phyloP scores from a whole-genome alignment of 2,888 invertebrate species.

The Gymnocheta viridis region DNA sequence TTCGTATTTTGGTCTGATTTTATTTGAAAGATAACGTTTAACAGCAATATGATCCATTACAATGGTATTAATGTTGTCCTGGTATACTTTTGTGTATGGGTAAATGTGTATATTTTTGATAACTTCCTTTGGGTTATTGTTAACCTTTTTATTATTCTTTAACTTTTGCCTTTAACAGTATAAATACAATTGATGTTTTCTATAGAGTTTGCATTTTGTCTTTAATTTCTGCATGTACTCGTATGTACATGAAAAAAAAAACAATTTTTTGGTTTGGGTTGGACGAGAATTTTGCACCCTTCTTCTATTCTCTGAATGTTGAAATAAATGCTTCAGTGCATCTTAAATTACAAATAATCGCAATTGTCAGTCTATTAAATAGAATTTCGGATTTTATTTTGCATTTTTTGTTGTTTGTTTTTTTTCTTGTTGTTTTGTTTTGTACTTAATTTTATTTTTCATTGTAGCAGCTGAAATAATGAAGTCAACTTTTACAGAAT shows the following conservation, averaged over 20 bases:
- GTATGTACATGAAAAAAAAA: too few species aligned
- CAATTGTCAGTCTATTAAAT: constrained; percentile 73
- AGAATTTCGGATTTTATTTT: constrained; percentile 55
- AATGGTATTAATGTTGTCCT: constrained; percentile 11
- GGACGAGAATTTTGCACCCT: constrained; percentile 40
- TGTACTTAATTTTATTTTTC: constrained; percentile 39
- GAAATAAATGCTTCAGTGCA: constrained; percentile 78
- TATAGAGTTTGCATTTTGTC: constrained; percentile 20
- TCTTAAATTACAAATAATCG: constrained; percentile 81
- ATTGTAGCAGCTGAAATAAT: constrained; percentile 79
- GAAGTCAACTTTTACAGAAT: constrained; percentile 71
- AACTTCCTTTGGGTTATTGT: constrained; percentile 52
- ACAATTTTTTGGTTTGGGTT: constrained; percentile 23
- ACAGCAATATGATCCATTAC: constrained; percentile 69
- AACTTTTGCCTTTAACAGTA: constrained; percentile 68
- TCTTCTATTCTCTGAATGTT: constrained; percentile 66
- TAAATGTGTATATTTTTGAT: constrained; percentile 6
- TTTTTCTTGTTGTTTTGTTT: constrained; percentile 14
- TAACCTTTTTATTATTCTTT: constrained; percentile 65
- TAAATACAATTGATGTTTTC: constrained; percentile 62
- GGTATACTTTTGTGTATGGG: neutral
- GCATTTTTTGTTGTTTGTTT: constrained; percentile 25
- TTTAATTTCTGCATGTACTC: constrained; percentile 19
- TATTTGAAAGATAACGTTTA: constrained; percentile 76
- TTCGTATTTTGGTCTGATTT: constrained; percentile 71